Base-by-base conservation (phyloP, 2,113 vertebrate genomes). In the Chaenogobius annularis region DNA sequence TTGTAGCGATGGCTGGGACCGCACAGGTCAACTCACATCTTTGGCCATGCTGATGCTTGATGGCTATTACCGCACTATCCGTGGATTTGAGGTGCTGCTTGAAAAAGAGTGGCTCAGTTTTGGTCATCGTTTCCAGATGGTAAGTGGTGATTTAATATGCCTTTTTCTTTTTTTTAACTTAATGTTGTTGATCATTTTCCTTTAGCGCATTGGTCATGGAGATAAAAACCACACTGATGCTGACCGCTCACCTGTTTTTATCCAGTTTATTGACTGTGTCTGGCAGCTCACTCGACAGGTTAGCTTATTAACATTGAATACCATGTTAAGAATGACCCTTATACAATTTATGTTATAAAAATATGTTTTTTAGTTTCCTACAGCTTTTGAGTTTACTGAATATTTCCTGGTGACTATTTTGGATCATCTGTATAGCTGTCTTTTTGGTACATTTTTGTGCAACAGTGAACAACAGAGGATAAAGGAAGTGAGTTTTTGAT, bases 231-330 rank as follows among this genome's bases (percentile, higher is more conserved):
- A 99, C 0, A 95, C 96, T 0, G 98, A 99, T 0, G 96, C 97
- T 0, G 98, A 99, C 90, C 93, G 96, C 26, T 99, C 98, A 0
- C 98, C 98, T 1, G 95, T 99, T 79, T 99, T 99, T 61, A 94
- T 99, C 81, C 98, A 99, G 90, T 99, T 99, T 78, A 92, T 99
- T 9, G 98, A 99, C 90, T 98, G 95, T 31, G 97, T 99, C 68
- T 99, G 98, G 98, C 98, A 99, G 67, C 94, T 99, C 94, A 98
- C 96, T n/a, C 94, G 95, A 87, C 98, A 99, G 96, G 98, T 98
- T 87, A 74, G 73, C 0, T n/a, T 66, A 50, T 54, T 26, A 19
- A 4, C 5, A 23, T 26, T 20, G 1, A 23, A 62, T 17, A 13
- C 43, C 15, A 48, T 67, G 19, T 23, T 54, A 11, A 14, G 14